phyloP scores from a whole-genome alignment of 1,140 invertebrate species.

The Cotesia glomerata region DNA sequence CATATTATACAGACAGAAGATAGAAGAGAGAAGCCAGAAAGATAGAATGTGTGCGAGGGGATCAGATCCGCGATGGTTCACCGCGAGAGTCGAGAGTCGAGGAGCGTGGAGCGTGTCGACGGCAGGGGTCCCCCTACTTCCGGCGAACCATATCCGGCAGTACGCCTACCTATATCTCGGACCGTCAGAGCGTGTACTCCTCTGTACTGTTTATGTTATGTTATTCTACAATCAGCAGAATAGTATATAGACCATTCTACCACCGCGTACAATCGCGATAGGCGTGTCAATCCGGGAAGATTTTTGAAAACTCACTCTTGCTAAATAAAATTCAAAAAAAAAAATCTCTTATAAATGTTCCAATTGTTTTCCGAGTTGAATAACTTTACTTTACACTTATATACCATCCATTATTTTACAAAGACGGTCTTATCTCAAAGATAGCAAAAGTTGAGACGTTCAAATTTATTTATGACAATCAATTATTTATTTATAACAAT shows the following conservation, averaged over 20 bases:
- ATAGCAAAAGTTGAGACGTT: too few relatives aligned
- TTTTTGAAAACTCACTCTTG: background rate
- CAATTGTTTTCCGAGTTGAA: background rate
- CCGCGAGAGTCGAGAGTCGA: conserved; percentile 23
- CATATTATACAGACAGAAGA: background rate
- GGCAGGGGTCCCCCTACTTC: conserved; percentile 61
- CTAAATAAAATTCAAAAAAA: background rate
- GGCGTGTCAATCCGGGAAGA: background rate
- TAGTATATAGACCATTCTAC: background rate
- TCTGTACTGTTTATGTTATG: background rate
- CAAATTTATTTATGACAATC: too few relatives aligned
- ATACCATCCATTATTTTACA: too few relatives aligned
- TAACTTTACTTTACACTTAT: background rate
- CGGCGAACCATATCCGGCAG: conserved; percentile 61
- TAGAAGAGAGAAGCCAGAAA: too few relatives aligned
- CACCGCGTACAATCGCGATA: background rate
- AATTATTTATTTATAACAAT: too few relatives aligned
- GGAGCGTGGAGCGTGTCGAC: conserved; percentile 58
- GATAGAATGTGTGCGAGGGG: background rate
- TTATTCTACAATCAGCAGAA: conserved; percentile 1
- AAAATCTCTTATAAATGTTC: background rate
- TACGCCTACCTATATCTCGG: conserved; percentile 59
- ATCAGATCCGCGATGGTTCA: conserved; percentile 13
- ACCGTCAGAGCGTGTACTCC: conserved; percentile 48
- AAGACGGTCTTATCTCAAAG: too few relatives aligned